phyloP scores from a whole-genome alignment of 2,888 invertebrate genomes.

The Odiellus spinosus region DNA sequence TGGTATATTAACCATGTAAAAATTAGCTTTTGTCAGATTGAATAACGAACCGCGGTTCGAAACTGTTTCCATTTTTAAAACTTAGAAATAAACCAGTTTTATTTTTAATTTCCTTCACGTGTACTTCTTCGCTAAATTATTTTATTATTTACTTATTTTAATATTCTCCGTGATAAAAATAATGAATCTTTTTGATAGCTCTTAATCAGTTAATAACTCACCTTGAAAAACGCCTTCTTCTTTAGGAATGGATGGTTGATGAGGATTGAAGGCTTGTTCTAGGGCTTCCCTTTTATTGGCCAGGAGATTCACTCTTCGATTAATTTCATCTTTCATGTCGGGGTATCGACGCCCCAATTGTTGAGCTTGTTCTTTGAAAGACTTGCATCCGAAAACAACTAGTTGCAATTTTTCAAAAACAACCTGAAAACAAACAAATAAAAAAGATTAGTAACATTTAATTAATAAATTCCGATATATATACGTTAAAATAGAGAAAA shows the following conservation, averaged over 20 bases:
- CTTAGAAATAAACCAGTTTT: too few relatives aligned
- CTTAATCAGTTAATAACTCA: too few relatives aligned
- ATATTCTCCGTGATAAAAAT: too few relatives aligned
- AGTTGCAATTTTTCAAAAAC: conserved; percentile 59
- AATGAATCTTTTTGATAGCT: too few relatives aligned
- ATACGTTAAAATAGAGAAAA: background rate
- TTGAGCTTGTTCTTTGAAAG: conserved; percentile 62
- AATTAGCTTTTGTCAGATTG: too few relatives aligned
- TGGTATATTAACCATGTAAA: too few relatives aligned
- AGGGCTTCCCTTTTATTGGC: conserved; percentile 65
- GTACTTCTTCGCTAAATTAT: too few relatives aligned
- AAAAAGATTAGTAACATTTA: background rate
- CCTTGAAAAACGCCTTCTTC: conserved; percentile 21
- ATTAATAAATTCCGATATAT: too few relatives aligned
- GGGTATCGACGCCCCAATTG: conserved; percentile 49
- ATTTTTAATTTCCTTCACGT: too few relatives aligned
- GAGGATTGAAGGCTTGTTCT: conserved; percentile 45
- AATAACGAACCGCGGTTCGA: too few relatives aligned
- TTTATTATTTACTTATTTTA: too few relatives aligned
- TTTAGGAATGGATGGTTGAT: conserved; percentile 24
- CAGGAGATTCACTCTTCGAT: conserved; percentile 53
- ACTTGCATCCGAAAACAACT: conserved; percentile 49
- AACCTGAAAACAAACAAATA: conserved; percentile 37
- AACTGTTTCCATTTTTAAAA: too few relatives aligned
- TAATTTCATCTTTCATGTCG: conserved; percentile 47